Percentiles rank a stretch among this genome's conserved stretches.
Conservation (phyloP, 2,888 invertebrate genomes). For the Branchipolynoe longqiensis region DNA sequence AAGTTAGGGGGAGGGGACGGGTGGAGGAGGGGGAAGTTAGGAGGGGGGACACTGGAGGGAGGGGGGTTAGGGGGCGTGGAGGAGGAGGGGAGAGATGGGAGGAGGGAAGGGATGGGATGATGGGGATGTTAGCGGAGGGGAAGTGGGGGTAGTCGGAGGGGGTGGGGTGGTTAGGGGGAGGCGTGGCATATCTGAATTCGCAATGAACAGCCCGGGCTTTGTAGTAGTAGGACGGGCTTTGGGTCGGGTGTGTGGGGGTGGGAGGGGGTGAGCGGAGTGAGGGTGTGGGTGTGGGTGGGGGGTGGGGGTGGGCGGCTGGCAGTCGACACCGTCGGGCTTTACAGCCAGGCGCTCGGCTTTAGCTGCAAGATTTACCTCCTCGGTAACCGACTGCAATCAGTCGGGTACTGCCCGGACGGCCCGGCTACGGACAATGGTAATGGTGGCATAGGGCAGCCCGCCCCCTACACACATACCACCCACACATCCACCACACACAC, state of each 20-base stretch:
- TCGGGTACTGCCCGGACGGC: not conserved
- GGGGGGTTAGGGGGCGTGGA: not conserved
- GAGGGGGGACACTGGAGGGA: not conserved
- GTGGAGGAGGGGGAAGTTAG: not conserved
- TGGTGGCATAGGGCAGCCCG: not conserved
- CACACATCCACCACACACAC: too few species aligned
- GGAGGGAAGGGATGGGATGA: not conserved
- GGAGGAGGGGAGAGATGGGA: not conserved
- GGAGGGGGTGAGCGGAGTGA: not conserved
- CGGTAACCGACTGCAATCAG: constrained; percentile 25
- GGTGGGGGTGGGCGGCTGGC: not conserved
- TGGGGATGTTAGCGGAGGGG: not conserved
- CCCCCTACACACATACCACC: too few species aligned
- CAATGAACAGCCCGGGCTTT: constrained; percentile 26
- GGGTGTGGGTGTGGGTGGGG: not conserved
- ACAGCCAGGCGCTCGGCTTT: constrained; percentile 8
- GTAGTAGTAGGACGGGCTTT: too few species aligned
- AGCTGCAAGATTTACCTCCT: constrained; percentile 4
- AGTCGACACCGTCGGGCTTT: constrained; percentile 17
- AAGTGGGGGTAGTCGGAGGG: not conserved
- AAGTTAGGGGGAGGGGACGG: not conserved
- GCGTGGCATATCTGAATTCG: constrained; percentile 37
- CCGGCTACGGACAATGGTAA: constrained; percentile 54
- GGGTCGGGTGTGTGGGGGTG: not conserved
- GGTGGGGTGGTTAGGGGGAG: not conserved